Conservation (phyloP, 1,140 invertebrate species). For the Polyergus mexicanus region DNA sequence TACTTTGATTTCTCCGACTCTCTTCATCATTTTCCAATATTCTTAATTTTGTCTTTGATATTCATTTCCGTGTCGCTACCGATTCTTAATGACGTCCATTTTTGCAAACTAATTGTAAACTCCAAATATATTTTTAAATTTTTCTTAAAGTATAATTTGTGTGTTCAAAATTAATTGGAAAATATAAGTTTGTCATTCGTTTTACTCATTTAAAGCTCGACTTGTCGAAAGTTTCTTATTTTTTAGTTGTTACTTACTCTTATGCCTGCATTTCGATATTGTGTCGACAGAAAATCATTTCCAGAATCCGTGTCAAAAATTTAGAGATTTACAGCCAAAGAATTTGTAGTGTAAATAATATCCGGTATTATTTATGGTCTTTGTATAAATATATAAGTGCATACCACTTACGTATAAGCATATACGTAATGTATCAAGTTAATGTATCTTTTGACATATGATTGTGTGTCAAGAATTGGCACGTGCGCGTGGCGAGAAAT, state of each 20-base stretch:
- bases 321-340: background rate
- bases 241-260: background rate
- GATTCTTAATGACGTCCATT: no score
- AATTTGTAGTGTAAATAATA: background rate
- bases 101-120: no score
- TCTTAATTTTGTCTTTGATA: background rate
- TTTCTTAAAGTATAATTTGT: no score
- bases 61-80: no score
- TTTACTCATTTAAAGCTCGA: background rate
- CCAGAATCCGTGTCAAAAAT: background rate
- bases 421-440: constrained; percentile 12
- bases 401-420: background rate
- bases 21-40: constrained; percentile 21
- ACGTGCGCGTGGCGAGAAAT: constrained; percentile 8
- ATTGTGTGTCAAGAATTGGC: background rate
- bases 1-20: background rate
- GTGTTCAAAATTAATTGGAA: constrained; percentile 4
- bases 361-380: background rate
- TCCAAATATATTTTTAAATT: no score
- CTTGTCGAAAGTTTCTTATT: background rate
- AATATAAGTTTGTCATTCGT: constrained; percentile 7
- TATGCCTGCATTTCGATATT: background rate
- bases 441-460: constrained; percentile 33
- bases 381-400: constrained; percentile 4
- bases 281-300: background rate